These are phyloP conservation scores for Liopterus haemorrhoidalis DNA, from an alignment of 2,888 invertebrate species.

Conservation along the genomic window DNA sequence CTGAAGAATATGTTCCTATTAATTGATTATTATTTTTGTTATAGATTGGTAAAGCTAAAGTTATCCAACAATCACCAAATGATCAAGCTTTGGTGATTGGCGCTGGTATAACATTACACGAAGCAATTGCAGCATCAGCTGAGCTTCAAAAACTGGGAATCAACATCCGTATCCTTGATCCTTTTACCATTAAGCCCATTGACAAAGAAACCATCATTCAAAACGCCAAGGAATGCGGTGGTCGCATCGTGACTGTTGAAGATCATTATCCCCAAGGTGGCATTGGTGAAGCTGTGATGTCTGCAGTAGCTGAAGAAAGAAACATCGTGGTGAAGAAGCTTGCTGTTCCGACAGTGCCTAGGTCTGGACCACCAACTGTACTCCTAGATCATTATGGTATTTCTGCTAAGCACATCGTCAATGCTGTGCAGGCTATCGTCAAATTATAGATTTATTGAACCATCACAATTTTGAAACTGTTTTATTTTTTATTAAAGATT, in stretches of 20 bases:
- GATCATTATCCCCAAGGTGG: slow-evolving; percentile 98
- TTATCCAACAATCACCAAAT: slow-evolving; percentile 66
- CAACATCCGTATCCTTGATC: slow-evolving; percentile 80
- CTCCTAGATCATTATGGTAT: slow-evolving; percentile 87
- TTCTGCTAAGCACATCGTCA: slow-evolving; percentile 70
- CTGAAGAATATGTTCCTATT: too few species aligned
- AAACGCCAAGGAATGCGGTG: slow-evolving; percentile 73
- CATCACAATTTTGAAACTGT: too few species aligned
- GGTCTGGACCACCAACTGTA: slow-evolving; percentile 84
- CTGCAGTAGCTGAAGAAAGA: slow-evolving; percentile 67
- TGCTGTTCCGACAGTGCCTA: slow-evolving; percentile 76
- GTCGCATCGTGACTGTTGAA: slow-evolving; percentile 85
- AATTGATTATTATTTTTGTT: slow-evolving; percentile 22
- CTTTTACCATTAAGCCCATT: slow-evolving; percentile 93
- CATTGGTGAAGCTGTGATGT: slow-evolving; percentile 88
- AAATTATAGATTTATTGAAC: slow-evolving; percentile 50
- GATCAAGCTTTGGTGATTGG: slow-evolving; percentile 87
- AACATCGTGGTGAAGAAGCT: slow-evolving; percentile 70
- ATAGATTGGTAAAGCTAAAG: slow-evolving; percentile 68
- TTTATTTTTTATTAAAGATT: too few species aligned
- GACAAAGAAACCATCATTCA: slow-evolving; percentile 70
- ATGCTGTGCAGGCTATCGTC: slow-evolving; percentile 61
- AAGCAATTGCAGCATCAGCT: slow-evolving; percentile 79
- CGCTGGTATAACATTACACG: slow-evolving; percentile 89
- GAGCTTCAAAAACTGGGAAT: slow-evolving; percentile 65